Conservation (phyloP, 2,113 vertebrate species). For the Nesogale talazaci region DNA sequence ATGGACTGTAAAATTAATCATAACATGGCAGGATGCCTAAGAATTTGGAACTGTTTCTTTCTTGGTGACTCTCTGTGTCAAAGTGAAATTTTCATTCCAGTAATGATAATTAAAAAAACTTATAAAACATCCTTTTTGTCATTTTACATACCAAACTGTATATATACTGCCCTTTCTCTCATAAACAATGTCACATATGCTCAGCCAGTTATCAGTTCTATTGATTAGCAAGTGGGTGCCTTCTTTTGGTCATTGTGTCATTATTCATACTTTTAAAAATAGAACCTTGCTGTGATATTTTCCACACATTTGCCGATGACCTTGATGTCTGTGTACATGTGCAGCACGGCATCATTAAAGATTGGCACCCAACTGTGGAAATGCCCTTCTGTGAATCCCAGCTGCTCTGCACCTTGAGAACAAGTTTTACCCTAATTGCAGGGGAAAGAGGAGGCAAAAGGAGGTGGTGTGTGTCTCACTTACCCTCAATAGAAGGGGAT, state of each 20-base stretch:
- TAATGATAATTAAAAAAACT: slow-evolving; percentile 72
- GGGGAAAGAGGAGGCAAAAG: slow-evolving; percentile 54
- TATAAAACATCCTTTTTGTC: slow-evolving; percentile 3
- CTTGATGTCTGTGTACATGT: slow-evolving; percentile 73
- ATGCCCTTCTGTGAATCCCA: slow-evolving; percentile 68
- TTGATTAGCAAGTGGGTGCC: slow-evolving; percentile 39
- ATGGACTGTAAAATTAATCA: slow-evolving; percentile 78
- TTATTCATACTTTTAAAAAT: slow-evolving; percentile 47
- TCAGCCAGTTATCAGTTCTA: not conserved
- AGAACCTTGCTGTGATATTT: slow-evolving; percentile 64
- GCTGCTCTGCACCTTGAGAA: slow-evolving; percentile 64
- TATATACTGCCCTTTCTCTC: not conserved
- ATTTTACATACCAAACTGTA: not conserved
- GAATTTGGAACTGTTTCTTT: slow-evolving; percentile 79
- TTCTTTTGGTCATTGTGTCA: slow-evolving; percentile 38
- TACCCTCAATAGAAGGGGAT: slow-evolving; percentile 44
- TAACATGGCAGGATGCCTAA: slow-evolving; percentile 79
- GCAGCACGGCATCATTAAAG: slow-evolving; percentile 64
- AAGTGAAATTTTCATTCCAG: slow-evolving; percentile 59
- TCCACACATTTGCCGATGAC: slow-evolving; percentile 71
- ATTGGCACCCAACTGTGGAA: slow-evolving; percentile 67
- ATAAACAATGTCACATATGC: not conserved
- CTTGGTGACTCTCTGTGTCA: slow-evolving; percentile 57
- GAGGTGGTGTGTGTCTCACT: slow-evolving; percentile 47
- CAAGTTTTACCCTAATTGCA: slow-evolving; percentile 33